Evolutionary conservation across 2,113 vertebrate genomes (phyloP).

Genomic region (Lutjanus erythropterus): DNA sequence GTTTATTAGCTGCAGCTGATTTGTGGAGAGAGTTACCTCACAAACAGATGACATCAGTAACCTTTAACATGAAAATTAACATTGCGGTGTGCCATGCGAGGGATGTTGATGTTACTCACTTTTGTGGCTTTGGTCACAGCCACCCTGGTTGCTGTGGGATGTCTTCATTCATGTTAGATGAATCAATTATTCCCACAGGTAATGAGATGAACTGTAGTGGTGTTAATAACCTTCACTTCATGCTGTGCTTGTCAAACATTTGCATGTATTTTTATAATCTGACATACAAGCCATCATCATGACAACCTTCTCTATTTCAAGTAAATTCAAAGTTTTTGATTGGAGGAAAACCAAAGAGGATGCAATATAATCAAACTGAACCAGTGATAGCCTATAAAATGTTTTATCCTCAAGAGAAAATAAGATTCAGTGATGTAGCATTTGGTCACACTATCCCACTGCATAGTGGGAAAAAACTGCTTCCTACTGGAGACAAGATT

Average conservation of each 20-base stretch:
- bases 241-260: background rate
- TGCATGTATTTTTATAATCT: background rate
- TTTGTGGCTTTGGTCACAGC: background rate
- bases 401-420: background rate
- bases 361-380: background rate
- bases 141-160: background rate
- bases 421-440: background rate
- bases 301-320: background rate
- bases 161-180: background rate
- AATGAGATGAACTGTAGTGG: background rate
- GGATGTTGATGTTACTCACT: background rate
- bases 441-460: background rate
- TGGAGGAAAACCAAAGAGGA: background rate
- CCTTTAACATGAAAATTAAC: background rate
- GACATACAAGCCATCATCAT: background rate
- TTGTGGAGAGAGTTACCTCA: background rate
- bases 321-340: background rate
- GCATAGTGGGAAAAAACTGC: background rate
- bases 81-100: background rate
- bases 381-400: too few relatives aligned
- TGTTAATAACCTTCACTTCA: background rate
- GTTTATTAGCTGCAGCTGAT: background rate
- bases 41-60: background rate
- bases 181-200: background rate
- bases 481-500: background rate